phyloP scores from a whole-genome alignment of 1,140 invertebrate genomes.

The Neuroterus valhalla region DNA sequence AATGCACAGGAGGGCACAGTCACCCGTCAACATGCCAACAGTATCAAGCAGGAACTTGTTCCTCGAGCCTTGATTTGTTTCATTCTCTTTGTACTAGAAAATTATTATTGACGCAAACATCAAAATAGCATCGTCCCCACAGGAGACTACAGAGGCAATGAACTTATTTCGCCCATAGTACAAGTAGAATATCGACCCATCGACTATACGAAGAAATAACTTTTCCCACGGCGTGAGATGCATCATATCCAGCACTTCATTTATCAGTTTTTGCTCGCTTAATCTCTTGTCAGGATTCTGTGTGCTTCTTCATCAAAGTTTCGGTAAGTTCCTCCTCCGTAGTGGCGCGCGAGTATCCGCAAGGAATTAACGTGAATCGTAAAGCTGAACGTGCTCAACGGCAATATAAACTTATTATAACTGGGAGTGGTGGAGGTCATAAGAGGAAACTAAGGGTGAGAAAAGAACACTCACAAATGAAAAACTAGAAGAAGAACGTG shows the following conservation, averaged over 20 bases:
- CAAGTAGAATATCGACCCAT: too few species aligned
- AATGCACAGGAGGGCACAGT: too few species aligned
- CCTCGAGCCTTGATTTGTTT: too few species aligned
- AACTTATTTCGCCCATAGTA: too few species aligned
- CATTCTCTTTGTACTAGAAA: too few species aligned
- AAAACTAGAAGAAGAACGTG: slow-evolving; percentile 21
- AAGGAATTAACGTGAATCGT: slow-evolving; percentile 63
- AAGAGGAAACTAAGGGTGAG: slow-evolving; percentile 15
- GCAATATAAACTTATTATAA: slow-evolving; percentile 28
- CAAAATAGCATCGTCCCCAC: too few species aligned
- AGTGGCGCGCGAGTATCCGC: slow-evolving; percentile 53
- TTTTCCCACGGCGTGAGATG: too few species aligned
- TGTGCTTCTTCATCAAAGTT: slow-evolving; percentile 2
- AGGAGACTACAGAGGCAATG: too few species aligned
- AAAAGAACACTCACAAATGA: not conserved
- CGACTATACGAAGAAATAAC: too few species aligned
- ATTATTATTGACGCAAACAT: too few species aligned
- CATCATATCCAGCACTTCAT: not conserved
- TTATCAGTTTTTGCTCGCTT: slow-evolving; percentile 17
- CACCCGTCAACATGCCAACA: too few species aligned
- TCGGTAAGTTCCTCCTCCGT: slow-evolving; percentile 32
- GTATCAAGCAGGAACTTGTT: too few species aligned
- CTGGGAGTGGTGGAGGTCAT: not conserved
- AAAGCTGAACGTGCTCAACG: slow-evolving; percentile 57
- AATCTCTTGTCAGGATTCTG: slow-evolving; percentile 13